These are phyloP conservation scores for Colinus virginianus DNA, from an alignment of 2,113 vertebrate species.

Conservation along the genomic window DNA sequence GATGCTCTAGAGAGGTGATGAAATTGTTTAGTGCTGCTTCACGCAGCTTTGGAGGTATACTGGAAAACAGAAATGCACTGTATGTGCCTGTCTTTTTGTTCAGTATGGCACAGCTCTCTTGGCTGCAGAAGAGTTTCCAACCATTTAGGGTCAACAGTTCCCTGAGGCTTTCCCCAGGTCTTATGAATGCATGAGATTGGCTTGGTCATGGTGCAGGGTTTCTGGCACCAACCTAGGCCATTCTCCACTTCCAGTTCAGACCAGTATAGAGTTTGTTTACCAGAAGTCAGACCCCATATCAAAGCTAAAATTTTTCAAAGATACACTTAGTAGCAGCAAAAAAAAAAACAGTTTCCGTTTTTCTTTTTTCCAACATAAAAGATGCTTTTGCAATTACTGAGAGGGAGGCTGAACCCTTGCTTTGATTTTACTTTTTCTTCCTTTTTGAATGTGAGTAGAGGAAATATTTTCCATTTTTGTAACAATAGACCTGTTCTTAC, in stretches of 20 bases:
- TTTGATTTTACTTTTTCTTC: background rate
- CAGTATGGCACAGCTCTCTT: accelerated
- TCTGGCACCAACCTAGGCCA: accelerated
- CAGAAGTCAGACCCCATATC: accelerated
- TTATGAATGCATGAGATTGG: accelerated
- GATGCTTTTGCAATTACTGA: background rate
- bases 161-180: background rate
- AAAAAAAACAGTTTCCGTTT: background rate
- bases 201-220: background rate
- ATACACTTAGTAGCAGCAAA: background rate
- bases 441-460: background rate
- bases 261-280: background rate
- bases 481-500: background rate
- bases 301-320: background rate
- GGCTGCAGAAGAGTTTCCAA: background rate
- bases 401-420: background rate
- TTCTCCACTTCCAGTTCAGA: background rate
- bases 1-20: background rate
- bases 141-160: background rate
- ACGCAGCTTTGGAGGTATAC: background rate
- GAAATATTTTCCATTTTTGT: background rate
- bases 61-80: background rate
- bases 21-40: background rate
- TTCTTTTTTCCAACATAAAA: background rate
- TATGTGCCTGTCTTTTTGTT: background rate